Conservation (phyloP, 2,113 vertebrate genomes). For the Aleadryas rufinucha region DNA sequence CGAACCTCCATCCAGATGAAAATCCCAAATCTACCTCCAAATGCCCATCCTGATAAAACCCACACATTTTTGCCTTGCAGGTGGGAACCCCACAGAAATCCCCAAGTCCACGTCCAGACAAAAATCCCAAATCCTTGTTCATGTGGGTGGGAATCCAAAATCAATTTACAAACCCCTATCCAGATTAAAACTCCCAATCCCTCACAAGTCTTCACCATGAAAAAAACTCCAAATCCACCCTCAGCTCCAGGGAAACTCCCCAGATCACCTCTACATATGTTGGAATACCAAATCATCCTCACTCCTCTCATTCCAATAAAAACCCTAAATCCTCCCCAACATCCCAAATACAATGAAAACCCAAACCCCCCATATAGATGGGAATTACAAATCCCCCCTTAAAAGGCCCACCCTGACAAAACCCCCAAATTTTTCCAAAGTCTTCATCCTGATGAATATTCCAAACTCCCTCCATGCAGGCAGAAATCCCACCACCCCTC, state of each 20-base stretch:
- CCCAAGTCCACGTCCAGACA: not conserved
- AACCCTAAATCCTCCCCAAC: not conserved
- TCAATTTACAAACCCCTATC: not conserved
- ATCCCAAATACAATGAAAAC: not conserved
- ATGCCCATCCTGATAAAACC: not conserved
- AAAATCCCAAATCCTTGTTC: not conserved
- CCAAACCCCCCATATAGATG: rapidly evolving
- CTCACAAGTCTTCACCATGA: not conserved
- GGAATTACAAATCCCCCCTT: not conserved
- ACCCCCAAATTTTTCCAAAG: not conserved
- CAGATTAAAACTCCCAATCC: not conserved
- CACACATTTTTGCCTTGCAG: not conserved
- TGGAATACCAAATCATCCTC: not conserved
- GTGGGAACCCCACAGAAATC: not conserved
- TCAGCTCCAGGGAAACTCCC: not conserved
- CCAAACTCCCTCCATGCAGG: not conserved
- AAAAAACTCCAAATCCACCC: not conserved
- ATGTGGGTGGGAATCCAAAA: not conserved
- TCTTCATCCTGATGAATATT: not conserved
- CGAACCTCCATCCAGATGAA: not conserved
- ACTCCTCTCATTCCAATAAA: not conserved
- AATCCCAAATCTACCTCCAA: not conserved
- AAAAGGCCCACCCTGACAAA: rapidly evolving
- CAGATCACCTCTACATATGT: not conserved
- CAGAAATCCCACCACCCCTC: rapidly evolving